Percentiles rank a stretch among this genome's conserved stretches.
phyloP scores from a whole-genome alignment of 2,888 invertebrate genomes.

The Lissocephala sabroskyi region DNA sequence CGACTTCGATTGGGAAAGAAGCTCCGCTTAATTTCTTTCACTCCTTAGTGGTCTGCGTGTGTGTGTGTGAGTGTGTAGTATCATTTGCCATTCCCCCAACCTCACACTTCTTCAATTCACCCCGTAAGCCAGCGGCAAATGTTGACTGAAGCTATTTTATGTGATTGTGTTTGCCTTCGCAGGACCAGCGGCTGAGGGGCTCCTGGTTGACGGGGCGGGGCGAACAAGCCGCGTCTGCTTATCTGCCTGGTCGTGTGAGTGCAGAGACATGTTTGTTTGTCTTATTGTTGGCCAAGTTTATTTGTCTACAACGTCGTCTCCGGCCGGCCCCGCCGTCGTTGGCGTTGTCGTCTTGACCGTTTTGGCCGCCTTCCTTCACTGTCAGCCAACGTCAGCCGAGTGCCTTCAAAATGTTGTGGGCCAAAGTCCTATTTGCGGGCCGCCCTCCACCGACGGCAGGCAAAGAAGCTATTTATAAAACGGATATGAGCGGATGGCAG shows the following conservation, averaged over 20 bases:
- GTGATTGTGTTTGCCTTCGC: conserved; percentile 46
- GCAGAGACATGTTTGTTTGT: conserved; percentile 18
- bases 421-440: conserved; percentile 31
- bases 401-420: conserved; percentile 11
- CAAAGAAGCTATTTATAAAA: conserved; percentile 24
- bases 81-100: too few species aligned
- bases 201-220: conserved; percentile 1
- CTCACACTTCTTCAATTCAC: too few species aligned
- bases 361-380: too few species aligned
- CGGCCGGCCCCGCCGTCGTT: too few species aligned
- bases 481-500: background rate
- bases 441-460: conserved; percentile 19
- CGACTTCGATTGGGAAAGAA: too few species aligned
- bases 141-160: conserved; percentile 36
- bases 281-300: conserved; percentile 32
- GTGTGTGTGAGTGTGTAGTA: too few species aligned
- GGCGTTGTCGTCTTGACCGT: background rate
- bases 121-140: conserved; percentile 13
- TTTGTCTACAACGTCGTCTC: conserved; percentile 22
- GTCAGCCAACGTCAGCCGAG: background rate
- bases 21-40: too few species aligned
- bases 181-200: too few species aligned
- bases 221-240: conserved; percentile 20
- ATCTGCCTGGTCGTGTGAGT: conserved; percentile 14
- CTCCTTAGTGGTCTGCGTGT: too few species aligned